phyloP scores from a whole-genome alignment of 1,140 invertebrate species.

The Cecropterus lyciades region DNA sequence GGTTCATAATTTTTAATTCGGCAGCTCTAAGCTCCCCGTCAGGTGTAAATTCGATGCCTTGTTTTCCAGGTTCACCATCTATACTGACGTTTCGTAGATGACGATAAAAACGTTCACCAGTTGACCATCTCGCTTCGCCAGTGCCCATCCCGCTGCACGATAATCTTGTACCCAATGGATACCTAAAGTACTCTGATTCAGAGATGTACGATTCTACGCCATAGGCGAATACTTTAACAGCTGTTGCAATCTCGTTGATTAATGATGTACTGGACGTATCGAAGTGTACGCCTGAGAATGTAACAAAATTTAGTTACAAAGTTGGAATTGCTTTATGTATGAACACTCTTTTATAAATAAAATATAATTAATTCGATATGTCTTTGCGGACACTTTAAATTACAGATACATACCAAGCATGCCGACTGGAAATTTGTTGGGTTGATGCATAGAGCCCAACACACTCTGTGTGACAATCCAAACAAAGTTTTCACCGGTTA shows the following conservation, averaged over 20 bases:
- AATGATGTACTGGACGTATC: constrained; percentile 93
- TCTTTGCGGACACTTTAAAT: no score
- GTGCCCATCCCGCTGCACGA: constrained; percentile 90
- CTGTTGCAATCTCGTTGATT: constrained; percentile 94
- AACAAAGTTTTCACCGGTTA: constrained; percentile 97
- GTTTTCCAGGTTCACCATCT: constrained; percentile 90
- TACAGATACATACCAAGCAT: constrained; percentile 95
- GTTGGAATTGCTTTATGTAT: no score
- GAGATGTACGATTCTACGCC: constrained; percentile 94
- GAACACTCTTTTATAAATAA: no score
- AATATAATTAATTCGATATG: no score
- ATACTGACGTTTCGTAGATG: constrained; percentile 94
- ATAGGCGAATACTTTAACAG: constrained; percentile 95
- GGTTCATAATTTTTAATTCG: constrained; percentile 96
- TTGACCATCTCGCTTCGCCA: constrained; percentile 91
- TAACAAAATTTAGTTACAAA: background rate
- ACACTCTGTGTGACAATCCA: constrained; percentile 99
- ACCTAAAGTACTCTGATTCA: constrained; percentile 88
- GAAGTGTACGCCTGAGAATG: constrained; percentile 92
- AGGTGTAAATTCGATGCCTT: constrained; percentile 93
- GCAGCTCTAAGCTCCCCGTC: constrained; percentile 94
- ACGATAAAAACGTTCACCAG: constrained; percentile 90
- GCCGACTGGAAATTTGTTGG: constrained; percentile 94
- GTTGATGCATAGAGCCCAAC: constrained; percentile 89
- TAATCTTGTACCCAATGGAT: constrained; percentile 91